Percentiles rank a stretch among this genome's conserved stretches.
These are phyloP conservation scores for Bufotes viridis DNA, from an alignment of 2,797 vertebrate species.

Conservation along the genomic window DNA sequence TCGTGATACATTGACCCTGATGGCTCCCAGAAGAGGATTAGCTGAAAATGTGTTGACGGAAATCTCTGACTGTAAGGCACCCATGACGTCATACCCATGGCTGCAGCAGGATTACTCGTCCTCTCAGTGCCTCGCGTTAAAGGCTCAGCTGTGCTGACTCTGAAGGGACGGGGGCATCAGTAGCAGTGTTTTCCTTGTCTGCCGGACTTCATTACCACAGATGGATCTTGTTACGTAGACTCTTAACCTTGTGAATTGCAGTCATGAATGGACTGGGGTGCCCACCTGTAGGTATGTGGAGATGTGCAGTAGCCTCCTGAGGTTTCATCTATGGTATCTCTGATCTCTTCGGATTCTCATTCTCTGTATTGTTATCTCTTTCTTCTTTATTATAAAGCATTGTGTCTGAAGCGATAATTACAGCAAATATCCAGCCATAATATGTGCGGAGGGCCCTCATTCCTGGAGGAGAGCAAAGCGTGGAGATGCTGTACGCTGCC, in stretches of 20 bases:
- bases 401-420: not conserved
- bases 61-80: not conserved
- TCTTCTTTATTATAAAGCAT: not conserved
- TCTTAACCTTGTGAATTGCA: not conserved
- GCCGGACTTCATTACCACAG: not conserved
- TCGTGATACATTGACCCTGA: not conserved
- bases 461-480: too few species aligned
- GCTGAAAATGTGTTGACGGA: not conserved
- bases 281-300: not conserved
- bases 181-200: not conserved
- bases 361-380: not conserved
- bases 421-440: not conserved
- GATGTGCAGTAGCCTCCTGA: not conserved
- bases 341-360: not conserved
- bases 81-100: not conserved
- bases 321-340: not conserved
- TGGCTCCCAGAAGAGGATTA: not conserved
- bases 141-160: too few species aligned
- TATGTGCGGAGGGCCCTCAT: not conserved
- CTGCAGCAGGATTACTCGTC: too few species aligned
- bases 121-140: too few species aligned
- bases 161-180: too few species aligned
- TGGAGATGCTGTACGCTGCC: too few species aligned
- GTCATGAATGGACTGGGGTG: not conserved
- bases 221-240: not conserved